Conservation (phyloP, 35 echinoderm and acorn worm genomes). For the Hemicentrotus pulcherrimus region DNA sequence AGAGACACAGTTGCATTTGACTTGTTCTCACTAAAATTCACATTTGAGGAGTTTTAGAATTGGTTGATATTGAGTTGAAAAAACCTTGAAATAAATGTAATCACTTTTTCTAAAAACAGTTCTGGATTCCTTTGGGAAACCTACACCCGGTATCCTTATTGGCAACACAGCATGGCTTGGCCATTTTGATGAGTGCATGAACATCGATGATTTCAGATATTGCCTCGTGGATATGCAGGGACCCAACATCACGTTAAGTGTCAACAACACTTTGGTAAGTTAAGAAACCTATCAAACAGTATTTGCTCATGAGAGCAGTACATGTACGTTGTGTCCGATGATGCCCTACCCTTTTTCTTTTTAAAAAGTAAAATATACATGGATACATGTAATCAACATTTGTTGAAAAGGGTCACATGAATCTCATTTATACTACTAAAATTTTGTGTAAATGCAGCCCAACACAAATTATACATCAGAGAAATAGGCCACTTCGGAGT, state of each 20-base stretch:
- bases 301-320: too few species aligned
- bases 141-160: slow-evolving; percentile 46
- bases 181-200: slow-evolving; percentile 67
- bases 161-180: slow-evolving; percentile 68
- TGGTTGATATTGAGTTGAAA: not conserved
- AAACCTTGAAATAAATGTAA: not conserved
- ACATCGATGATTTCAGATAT: slow-evolving; percentile 59
- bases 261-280: not conserved
- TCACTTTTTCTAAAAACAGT: slow-evolving; percentile 26
- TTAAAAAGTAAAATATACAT: too few species aligned
- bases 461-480: too few species aligned
- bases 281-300: not conserved
- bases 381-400: too few species aligned
- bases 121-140: slow-evolving; percentile 70
- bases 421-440: too few species aligned
- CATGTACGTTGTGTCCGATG: too few species aligned
- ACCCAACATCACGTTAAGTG: slow-evolving; percentile 3
- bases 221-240: slow-evolving; percentile 54
- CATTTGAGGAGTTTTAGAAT: not conserved
- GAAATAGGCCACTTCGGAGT: too few species aligned
- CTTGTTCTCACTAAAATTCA: too few species aligned
- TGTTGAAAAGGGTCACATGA: too few species aligned
- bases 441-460: too few species aligned
- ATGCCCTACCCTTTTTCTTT: too few species aligned
- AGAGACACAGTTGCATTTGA: too few species aligned